Base-by-base conservation (phyloP, 2,888 invertebrate genomes). In the Nebria salina region DNA sequence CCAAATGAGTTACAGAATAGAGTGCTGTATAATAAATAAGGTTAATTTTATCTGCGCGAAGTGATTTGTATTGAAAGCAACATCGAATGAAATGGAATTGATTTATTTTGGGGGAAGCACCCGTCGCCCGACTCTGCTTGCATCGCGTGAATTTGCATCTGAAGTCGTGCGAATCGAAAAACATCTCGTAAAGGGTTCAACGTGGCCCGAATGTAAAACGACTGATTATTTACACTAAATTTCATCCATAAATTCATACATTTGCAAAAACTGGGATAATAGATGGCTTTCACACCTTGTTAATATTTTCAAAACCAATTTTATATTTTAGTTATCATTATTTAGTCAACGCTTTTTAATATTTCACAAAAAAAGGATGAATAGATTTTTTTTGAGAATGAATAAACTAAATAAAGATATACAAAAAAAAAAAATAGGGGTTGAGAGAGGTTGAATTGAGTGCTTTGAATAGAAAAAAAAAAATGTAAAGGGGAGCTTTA, bases 201-300 rank as follows among this genome's bases (percentile, higher is more conserved):
- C 41, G 76, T 25, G 43, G 70, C 66, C 42, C 43, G 73, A 79
- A 79, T 66, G 72, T 65, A 66, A 79, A 79, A 68, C 74, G 43
- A 43, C 43, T 42, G 41, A 75, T 79, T 79, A 75, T 75, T 74
- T 79, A 79, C 79, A 79, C 74, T 79, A 79, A 79, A 79, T 79
- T 79, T 79, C 79, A 79, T 79, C 73, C 79, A 78, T 78, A 78
- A 78, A 78, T 78, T 78, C 78, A 78, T 78, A 72, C 34, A 73
- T 65, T 72, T 65, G 13, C 54, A 13, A 54, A 54, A 54, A 54
- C 54, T 54, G 54, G 8, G 54, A 54, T 54, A 54, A 54, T 54
- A 13, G 54, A 54, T 54, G 54, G 54, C 54, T 6, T 54, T 13
- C 8, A 11, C 54, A 54, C 13, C 54, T 7, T 54, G 8, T 54